Base-by-base conservation (phyloP, 2,113 vertebrate genomes). In the Labrus mixtus region DNA sequence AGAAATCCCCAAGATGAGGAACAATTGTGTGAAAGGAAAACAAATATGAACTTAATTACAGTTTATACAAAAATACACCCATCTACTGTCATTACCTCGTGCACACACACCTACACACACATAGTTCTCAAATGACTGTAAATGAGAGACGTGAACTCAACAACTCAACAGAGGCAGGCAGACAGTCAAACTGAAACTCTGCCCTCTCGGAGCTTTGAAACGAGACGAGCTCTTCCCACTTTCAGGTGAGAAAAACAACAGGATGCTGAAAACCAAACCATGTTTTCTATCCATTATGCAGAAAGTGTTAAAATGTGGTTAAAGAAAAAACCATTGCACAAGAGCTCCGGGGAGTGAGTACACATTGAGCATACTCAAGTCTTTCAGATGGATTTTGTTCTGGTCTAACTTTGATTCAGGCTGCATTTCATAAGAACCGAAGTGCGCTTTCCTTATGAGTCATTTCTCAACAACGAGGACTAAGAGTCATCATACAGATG, bases 181-280 rank as follows among this genome's bases (percentile, higher is more conserved):
- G 37, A 37, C 15, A 89, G 84, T 91, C 82, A 91, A 45, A 82
- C 10, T 7, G 88, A 90, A 91, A 91, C 90, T 84, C 54, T 48
- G 56, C 36, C 46, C 63, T 87, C 76, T 89, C 83, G 85, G 71
- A 86, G 81, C 76, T 53, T 70, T 64, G 29, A 85, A 48, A 71
- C 10, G 2, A 78, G 63, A 43, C 2, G 12, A 68, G 41, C 55
- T 39, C 55, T 88, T 83, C 86, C 86, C 60, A 79, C 78, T 89
- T 87, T 87, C 46, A 60, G 61, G 63, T 70, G 73, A 85, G 81
- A 85, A 86, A 87, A 90, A 89, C 58, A 86, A 89, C 83, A 91
- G 87, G 87, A 89, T 89, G 90, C 73, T 46, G 25, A 60, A 51
- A 59, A 59, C 36, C 33, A 67, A 59, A 25, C 41, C 36, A 65